Evolutionary conservation across 2,888 invertebrate species (phyloP).

Genomic region (Portevinia maculata): DNA sequence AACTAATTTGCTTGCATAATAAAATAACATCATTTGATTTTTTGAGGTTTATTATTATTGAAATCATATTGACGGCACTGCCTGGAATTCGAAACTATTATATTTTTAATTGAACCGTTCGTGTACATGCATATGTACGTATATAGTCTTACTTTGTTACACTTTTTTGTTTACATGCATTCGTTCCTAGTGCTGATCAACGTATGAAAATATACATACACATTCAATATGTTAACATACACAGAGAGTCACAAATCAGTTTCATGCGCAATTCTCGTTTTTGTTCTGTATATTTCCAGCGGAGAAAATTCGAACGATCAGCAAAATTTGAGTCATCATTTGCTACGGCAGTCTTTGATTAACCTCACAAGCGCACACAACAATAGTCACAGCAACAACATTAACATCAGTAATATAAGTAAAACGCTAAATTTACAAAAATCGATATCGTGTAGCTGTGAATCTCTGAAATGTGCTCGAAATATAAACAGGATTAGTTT

Average conservation of each 20-base stretch:
- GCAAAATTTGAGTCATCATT: slow-evolving; percentile 80
- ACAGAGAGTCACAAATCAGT: slow-evolving; percentile 73
- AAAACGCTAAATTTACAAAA: slow-evolving; percentile 76
- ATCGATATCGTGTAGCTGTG: slow-evolving; percentile 80
- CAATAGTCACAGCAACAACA: slow-evolving; percentile 70
- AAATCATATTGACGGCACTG: slow-evolving; percentile 63
- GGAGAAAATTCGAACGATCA: slow-evolving; percentile 81
- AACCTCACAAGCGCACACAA: slow-evolving; percentile 82
- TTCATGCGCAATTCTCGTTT: slow-evolving; percentile 77
- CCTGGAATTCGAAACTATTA: slow-evolving; percentile 62
- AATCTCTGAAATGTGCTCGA: slow-evolving; percentile 78
- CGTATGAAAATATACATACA: slow-evolving; percentile 46
- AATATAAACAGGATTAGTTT: slow-evolving; percentile 76
- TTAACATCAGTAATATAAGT: slow-evolving; percentile 74
- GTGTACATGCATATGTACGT: slow-evolving; percentile 32
- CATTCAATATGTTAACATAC: slow-evolving; percentile 54
- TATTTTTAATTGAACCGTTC: slow-evolving; percentile 63
- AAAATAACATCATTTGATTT: slow-evolving; percentile 6
- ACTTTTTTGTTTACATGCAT: slow-evolving; percentile 59
- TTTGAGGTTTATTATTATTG: slow-evolving; percentile 46
- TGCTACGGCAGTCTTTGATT: slow-evolving; percentile 82
- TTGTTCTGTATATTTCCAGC: slow-evolving; percentile 78
- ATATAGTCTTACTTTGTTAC: slow-evolving; percentile 60
- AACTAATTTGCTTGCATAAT: slow-evolving; percentile 38
- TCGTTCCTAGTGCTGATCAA: slow-evolving; percentile 46